phyloP scores from a whole-genome alignment of 1,140 invertebrate species.

The Camponotus pennsylvanicus region DNA sequence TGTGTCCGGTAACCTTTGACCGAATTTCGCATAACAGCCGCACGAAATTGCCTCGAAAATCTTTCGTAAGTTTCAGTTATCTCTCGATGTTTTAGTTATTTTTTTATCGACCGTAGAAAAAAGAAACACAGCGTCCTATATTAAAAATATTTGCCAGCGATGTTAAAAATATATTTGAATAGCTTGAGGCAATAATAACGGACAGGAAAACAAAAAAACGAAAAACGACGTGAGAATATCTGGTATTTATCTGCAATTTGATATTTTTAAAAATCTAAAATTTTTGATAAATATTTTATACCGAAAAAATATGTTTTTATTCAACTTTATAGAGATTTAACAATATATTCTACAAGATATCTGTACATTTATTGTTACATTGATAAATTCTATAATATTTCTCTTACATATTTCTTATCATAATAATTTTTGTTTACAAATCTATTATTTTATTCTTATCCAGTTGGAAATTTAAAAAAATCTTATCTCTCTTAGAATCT shows the following conservation, averaged over 20 bases:
- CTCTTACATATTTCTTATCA: neutral
- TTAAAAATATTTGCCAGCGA: conserved; percentile 32
- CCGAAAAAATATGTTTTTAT: too few species aligned
- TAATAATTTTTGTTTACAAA: neutral
- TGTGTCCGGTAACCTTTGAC: conserved; percentile 51
- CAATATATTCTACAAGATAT: neutral
- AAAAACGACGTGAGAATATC: neutral
- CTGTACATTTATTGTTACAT: neutral
- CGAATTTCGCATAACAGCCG: conserved; percentile 50
- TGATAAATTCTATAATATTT: neutral
- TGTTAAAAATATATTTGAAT: conserved; percentile 34
- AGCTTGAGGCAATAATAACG: neutral
- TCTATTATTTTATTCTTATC: neutral
- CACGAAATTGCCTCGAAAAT: conserved; percentile 58
- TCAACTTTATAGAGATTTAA: neutral
- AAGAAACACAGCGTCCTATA: neutral
- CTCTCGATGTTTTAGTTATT: neutral
- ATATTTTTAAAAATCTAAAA: neutral
- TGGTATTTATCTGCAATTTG: conserved; percentile 9
- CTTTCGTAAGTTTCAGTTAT: neutral
- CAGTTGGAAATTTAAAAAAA: neutral
- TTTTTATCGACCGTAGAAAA: neutral
- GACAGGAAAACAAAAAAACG: too few species aligned
- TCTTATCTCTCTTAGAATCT: neutral
- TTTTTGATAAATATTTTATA: neutral